These are phyloP conservation scores for Colletes gigas DNA, from an alignment of 1,140 invertebrate species.

Conservation along the genomic window DNA sequence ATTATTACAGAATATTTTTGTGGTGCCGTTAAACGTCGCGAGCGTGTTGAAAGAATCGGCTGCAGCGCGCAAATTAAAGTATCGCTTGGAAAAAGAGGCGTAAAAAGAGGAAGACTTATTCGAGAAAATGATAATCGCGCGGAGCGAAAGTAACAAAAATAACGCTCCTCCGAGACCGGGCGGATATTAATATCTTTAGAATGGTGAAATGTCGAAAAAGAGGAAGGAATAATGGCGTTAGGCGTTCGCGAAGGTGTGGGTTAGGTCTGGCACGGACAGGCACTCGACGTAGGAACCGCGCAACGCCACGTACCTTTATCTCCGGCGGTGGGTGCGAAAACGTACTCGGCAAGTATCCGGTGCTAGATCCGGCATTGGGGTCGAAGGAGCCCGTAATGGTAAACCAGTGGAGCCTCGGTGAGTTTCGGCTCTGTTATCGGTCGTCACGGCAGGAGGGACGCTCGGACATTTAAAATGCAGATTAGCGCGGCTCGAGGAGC, in stretches of 20 bases:
- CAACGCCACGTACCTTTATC: constrained; percentile 60
- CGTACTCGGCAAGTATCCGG: constrained; percentile 62
- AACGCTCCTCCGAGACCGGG: constrained; percentile 5
- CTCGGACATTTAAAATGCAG: constrained; percentile 72
- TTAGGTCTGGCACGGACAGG: constrained; percentile 54
- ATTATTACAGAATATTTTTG: no score
- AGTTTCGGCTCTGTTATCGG: constrained; percentile 56
- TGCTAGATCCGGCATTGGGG: constrained; percentile 48
- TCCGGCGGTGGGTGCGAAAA: constrained; percentile 53
- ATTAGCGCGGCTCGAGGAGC: constrained; percentile 60
- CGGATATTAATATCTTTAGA: constrained; percentile 51
- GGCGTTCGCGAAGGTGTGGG: not conserved
- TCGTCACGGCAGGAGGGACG: constrained; percentile 18
- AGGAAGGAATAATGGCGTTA: constrained; percentile 51
- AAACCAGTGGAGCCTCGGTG: constrained; percentile 4
- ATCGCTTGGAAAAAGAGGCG: no score
- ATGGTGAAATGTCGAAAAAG: constrained; percentile 44
- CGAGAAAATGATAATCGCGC: no score
- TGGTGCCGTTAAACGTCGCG: no score
- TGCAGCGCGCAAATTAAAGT: no score
- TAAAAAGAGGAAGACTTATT: no score
- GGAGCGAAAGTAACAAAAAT: not conserved
- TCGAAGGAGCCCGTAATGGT: constrained; percentile 28
- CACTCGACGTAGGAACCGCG: constrained; percentile 29
- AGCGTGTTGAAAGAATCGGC: no score